A percentile compares a stretch with the other conserved stretches of the same genome.
These are phyloP conservation scores for Ostrea edulis DNA, from an alignment of 1,140 invertebrate species.

Conservation along the genomic window DNA sequence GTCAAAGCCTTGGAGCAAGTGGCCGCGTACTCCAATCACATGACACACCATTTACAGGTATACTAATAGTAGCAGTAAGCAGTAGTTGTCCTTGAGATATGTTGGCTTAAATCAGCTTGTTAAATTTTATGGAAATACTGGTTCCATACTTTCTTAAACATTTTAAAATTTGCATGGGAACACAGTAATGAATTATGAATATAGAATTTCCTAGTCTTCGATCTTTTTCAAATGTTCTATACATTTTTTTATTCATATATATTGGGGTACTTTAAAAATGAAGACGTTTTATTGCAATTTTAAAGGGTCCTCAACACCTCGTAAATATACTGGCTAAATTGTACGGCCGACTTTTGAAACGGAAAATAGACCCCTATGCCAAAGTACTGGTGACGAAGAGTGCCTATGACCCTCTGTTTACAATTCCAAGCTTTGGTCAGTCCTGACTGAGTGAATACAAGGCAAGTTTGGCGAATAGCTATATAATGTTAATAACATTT, in stretches of 20 bases:
- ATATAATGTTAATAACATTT: too few species aligned
- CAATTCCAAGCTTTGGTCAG: constrained; percentile 90
- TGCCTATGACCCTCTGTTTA: constrained; percentile 90
- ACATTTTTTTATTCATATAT: too few species aligned
- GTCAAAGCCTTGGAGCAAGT: constrained; percentile 36
- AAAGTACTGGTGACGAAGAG: constrained; percentile 93
- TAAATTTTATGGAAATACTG: too few species aligned
- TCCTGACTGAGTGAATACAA: constrained; percentile 89
- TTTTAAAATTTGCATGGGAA: too few species aligned
- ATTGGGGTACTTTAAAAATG: too few species aligned
- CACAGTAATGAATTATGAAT: too few species aligned
- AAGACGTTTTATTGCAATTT: too few species aligned
- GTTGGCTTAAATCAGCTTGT: too few species aligned
- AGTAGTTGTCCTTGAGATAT: too few species aligned
- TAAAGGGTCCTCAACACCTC: constrained; percentile 89
- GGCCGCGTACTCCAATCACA: constrained; percentile 41
- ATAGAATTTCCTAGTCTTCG: too few species aligned
- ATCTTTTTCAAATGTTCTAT: too few species aligned
- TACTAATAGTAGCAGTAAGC: constrained; percentile 49
- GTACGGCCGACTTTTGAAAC: constrained; percentile 88
- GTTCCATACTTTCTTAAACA: too few species aligned
- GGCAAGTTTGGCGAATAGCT: constrained; percentile 76
- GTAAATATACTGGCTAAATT: constrained; percentile 90
- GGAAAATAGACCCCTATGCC: constrained; percentile 87
- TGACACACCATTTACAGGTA: constrained; percentile 55